These are phyloP conservation scores for Ciconia maguari DNA, from an alignment of 2,113 vertebrate genomes.

Conservation along the genomic window DNA sequence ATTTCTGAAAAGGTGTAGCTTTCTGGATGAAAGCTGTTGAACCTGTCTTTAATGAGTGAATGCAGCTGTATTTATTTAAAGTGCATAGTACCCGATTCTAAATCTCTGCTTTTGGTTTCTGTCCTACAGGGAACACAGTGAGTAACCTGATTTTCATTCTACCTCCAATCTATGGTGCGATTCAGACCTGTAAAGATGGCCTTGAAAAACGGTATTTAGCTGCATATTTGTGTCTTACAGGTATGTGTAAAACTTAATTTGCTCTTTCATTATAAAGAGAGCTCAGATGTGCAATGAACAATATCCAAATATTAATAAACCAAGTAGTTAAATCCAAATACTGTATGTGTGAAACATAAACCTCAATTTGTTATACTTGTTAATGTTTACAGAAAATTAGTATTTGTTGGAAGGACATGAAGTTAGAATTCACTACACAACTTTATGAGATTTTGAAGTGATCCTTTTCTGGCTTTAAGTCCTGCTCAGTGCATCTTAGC, in stretches of 20 bases:
- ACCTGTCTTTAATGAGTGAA: background rate
- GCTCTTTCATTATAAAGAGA: background rate
- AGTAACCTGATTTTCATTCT: slow-evolving; percentile 99
- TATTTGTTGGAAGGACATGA: background rate
- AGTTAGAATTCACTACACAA: background rate
- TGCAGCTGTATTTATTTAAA: background rate
- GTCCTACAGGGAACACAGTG: slow-evolving; percentile 92
- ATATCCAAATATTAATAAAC: background rate
- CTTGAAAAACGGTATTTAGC: slow-evolving; percentile 90
- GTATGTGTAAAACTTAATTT: slow-evolving; percentile 71
- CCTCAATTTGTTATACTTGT: background rate
- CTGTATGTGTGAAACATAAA: background rate
- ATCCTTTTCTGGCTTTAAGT: background rate
- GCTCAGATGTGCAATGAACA: background rate
- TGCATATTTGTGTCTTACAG: slow-evolving; percentile 91
- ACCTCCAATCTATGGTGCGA: slow-evolving; percentile 91
- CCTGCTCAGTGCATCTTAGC: background rate
- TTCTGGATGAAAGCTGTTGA: background rate
- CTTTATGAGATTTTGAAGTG: background rate
- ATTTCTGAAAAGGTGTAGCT: background rate
- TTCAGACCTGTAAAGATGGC: slow-evolving; percentile 86
- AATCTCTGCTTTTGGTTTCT: slow-evolving; percentile 43
- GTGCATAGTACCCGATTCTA: background rate
- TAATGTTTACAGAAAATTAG: background rate
- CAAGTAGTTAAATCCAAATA: background rate